Percentiles rank a stretch among this genome's conserved stretches.
Evolutionary conservation across 1,140 invertebrate genomes (phyloP).

Genomic region (Drosophila ironensis): DNA sequence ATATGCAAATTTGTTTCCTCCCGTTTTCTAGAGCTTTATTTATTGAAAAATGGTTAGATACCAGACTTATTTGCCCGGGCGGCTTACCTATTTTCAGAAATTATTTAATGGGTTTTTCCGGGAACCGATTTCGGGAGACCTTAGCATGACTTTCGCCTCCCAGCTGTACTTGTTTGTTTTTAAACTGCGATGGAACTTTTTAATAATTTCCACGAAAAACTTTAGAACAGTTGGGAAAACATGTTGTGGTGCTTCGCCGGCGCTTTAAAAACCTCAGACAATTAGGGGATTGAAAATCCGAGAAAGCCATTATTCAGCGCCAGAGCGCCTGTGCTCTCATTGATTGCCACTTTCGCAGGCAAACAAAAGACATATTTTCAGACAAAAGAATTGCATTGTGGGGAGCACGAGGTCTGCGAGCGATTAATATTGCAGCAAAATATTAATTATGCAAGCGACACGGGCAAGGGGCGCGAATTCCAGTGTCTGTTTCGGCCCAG

Average conservation of each 20-base stretch:
- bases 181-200: background rate
- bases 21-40: constrained; percentile 24
- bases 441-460: constrained; percentile 63
- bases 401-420: background rate
- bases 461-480: constrained; percentile 2
- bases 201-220: background rate
- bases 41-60: constrained; percentile 60
- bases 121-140: background rate
- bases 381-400: constrained; percentile 48
- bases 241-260: background rate
- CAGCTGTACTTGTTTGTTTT: background rate
- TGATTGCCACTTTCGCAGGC: constrained; percentile 32
- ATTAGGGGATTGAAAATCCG: constrained; percentile 1
- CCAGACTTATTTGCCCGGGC: constrained; percentile 4
- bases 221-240: background rate
- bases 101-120: constrained; percentile 3
- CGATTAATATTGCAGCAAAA: constrained; percentile 32
- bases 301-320: background rate
- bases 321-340: constrained; percentile 18
- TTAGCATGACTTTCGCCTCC: background rate
- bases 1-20: constrained; percentile 66
- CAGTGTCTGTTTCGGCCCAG: constrained; percentile 17
- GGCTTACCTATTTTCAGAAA: background rate
- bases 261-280: constrained; percentile 8
- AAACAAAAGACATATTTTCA: constrained; percentile 56